Conservation (phyloP, 2,113 vertebrate genomes). For the Budorcas taxicolor region DNA sequence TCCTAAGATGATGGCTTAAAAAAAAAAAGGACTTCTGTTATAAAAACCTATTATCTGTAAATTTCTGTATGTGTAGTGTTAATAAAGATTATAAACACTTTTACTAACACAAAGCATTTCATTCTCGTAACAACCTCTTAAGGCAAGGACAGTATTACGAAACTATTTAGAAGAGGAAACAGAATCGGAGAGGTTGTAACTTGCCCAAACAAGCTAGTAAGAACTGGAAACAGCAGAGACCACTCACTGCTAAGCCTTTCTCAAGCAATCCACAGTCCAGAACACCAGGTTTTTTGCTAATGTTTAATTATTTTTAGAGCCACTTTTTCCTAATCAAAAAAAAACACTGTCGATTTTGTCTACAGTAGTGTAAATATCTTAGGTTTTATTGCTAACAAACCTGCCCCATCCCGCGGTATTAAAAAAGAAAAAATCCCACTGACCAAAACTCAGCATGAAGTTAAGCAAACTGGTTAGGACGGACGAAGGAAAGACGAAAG, state of each 20-base stretch:
- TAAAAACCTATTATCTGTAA: background rate
- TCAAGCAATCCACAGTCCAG: background rate
- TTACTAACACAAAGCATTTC: background rate
- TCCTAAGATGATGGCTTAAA: background rate
- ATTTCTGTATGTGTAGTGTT: background rate
- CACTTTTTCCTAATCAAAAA: background rate
- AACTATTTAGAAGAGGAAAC: constrained; percentile 13
- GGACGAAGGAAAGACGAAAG: background rate
- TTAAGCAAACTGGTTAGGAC: background rate
- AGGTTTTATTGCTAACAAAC: background rate
- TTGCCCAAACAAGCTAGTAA: background rate
- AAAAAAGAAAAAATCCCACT: background rate
- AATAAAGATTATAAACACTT: background rate
- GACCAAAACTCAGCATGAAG: background rate
- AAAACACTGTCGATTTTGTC: background rate
- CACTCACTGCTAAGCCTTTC: background rate
- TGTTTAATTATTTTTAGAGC: background rate
- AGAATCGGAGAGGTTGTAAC: background rate
- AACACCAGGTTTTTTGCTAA: background rate
- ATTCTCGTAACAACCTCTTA: background rate
- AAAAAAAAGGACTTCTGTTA: background rate
- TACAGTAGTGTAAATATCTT: background rate
- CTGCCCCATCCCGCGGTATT: background rate
- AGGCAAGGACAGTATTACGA: background rate
- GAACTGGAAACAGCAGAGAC: background rate